Evolutionary conservation across 1,140 invertebrate species (phyloP).

Genomic region (Formica selysi): DNA sequence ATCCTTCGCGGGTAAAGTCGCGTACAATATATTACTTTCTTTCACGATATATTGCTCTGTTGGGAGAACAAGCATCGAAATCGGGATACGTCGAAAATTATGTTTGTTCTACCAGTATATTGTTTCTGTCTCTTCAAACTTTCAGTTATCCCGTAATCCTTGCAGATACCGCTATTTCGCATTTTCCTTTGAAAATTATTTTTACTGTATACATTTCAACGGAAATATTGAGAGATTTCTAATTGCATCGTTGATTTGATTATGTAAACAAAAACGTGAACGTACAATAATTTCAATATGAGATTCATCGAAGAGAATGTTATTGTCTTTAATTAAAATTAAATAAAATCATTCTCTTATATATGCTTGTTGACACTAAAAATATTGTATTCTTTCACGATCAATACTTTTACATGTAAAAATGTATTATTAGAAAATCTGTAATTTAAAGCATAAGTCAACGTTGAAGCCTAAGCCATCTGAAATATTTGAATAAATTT

Average conservation of each 20-base stretch:
- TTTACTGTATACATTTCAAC: background rate
- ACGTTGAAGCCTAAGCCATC: slow-evolving; percentile 12
- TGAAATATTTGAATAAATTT: slow-evolving; percentile 43
- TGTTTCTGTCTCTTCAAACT: slow-evolving; percentile 28
- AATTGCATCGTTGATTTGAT: slow-evolving; percentile 8
- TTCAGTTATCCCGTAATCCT: slow-evolving; percentile 36
- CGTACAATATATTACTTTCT: slow-evolving; percentile 60
- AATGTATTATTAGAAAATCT: slow-evolving; percentile 22
- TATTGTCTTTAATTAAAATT: slow-evolving; percentile 1
- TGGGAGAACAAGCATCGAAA: slow-evolving; percentile 63
- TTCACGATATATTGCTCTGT: slow-evolving; percentile 61
- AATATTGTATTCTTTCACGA: background rate
- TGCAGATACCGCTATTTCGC: slow-evolving; percentile 10
- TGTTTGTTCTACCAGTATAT: slow-evolving; percentile 58
- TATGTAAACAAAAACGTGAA: slow-evolving; percentile 1
- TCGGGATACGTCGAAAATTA: slow-evolving; percentile 63
- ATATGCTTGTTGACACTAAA: background rate
- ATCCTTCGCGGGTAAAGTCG: slow-evolving; percentile 58
- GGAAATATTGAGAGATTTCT: slow-evolving; percentile 31
- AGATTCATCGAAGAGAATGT: background rate
- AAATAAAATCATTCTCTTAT: background rate
- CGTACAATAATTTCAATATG: background rate
- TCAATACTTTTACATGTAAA: background rate
- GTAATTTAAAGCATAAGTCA: background rate
- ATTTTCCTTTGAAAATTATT: slow-evolving; percentile 31